phyloP scores from a whole-genome alignment of 2,888 invertebrate genomes.

The Ommatoiulus sabulosus region DNA sequence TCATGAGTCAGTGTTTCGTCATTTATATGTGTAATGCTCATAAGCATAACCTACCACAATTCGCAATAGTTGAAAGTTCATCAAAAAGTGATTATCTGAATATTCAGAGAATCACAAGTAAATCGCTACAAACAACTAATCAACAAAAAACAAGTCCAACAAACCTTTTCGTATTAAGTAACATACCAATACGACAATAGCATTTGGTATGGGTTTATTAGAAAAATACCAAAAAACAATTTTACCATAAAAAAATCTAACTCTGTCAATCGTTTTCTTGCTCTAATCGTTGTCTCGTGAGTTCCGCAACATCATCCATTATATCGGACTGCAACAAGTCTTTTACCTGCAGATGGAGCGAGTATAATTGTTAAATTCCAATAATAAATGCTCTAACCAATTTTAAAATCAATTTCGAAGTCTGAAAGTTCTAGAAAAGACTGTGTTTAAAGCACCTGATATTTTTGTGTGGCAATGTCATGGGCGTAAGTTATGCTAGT shows the following conservation, averaged over 20 bases:
- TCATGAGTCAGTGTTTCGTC: background rate
- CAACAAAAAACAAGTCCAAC: no score
- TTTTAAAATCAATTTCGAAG: background rate
- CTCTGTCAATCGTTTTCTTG: conserved; percentile 45
- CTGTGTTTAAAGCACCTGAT: conserved; percentile 71
- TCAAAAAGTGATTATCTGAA: no score
- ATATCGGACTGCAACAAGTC: conserved; percentile 86
- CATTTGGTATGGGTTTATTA: no score
- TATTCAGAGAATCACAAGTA: background rate
- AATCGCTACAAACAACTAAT: background rate
- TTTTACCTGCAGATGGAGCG: conserved; percentile 66
- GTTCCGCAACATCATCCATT: conserved; percentile 83
- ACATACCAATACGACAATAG: no score
- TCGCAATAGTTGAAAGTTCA: no score
- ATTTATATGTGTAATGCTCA: background rate
- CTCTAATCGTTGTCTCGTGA: conserved; percentile 76
- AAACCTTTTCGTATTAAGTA: no score
- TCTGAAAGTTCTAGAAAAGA: background rate
- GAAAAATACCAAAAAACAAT: background rate
- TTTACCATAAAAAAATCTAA: background rate
- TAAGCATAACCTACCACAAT: background rate
- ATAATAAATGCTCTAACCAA: background rate
- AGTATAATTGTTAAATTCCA: background rate
- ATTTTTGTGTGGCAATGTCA: conserved; percentile 84
- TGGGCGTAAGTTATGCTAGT: conserved; percentile 86